Evolutionary conservation across 53 echinoderm and acorn worm genomes (phyloP).

Genomic region (Crossaster papposus): DNA sequence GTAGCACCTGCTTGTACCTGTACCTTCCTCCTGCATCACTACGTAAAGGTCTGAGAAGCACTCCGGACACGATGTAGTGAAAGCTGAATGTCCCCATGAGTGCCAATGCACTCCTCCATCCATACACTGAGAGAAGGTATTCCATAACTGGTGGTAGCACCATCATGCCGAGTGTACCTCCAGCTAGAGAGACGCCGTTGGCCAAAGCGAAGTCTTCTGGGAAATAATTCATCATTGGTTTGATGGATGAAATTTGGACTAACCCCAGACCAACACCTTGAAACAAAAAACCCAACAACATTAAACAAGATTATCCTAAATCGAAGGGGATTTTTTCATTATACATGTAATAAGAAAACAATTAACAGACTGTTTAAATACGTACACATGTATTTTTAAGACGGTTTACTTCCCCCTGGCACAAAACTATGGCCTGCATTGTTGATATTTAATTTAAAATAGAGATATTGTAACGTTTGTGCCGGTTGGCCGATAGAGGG

Average conservation of each 20-base stretch:
- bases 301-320: neutral
- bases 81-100: neutral
- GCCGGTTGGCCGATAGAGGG: too few relatives aligned
- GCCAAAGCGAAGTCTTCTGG: constrained; percentile 32
- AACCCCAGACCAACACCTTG: neutral
- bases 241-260: neutral
- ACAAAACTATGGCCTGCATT: too few relatives aligned
- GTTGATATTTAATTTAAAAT: too few relatives aligned
- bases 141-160: constrained; percentile 20
- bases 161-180: constrained; percentile 47
- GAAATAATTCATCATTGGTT: constrained; percentile 22
- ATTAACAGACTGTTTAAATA: too few relatives aligned
- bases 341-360: too few relatives aligned
- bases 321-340: too few relatives aligned
- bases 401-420: too few relatives aligned
- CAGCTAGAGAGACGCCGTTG: constrained; percentile 35
- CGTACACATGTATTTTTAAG: too few relatives aligned
- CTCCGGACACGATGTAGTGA: constrained; percentile 22
- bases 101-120: constrained; percentile 15
- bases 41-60: constrained; percentile 13
- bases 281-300: neutral
- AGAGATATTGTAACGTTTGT: too few relatives aligned
- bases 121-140: neutral
- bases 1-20: neutral
- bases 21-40: neutral